A percentile compares a stretch with the other conserved stretches of the same genome.
These are phyloP conservation scores for Artibeus jamaicensis DNA, from an alignment of 2,797 vertebrate species.

Conservation along the genomic window DNA sequence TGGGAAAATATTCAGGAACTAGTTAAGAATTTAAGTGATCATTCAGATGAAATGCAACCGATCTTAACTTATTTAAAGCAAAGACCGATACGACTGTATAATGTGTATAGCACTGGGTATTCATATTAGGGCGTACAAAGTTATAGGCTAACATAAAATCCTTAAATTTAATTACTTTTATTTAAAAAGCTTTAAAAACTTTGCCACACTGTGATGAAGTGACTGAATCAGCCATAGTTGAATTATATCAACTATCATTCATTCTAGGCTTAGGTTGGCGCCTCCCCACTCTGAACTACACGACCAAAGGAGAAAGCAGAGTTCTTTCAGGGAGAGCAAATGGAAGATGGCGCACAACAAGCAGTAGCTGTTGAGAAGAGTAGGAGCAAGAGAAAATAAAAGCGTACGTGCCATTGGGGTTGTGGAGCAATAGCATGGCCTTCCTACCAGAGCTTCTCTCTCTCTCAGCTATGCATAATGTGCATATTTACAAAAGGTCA, in stretches of 20 bases:
- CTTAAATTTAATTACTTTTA: neutral
- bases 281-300: neutral
- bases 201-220: neutral
- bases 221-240: neutral
- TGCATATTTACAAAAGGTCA: neutral
- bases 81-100: neutral
- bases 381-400: neutral
- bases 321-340: neutral
- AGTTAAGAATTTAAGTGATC: slow-evolving; percentile 24
- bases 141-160: neutral
- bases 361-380: neutral
- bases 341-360: neutral
- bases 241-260: neutral
- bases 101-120: neutral
- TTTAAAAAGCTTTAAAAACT: neutral
- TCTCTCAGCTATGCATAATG: neutral
- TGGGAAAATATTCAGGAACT: neutral
- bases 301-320: neutral
- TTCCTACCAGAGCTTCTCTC: neutral
- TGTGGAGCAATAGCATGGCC: neutral
- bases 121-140: neutral
- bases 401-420: neutral
- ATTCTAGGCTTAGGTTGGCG: neutral
- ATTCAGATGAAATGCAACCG: neutral
- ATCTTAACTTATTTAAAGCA: neutral